Base-by-base conservation (phyloP, 2,888 invertebrate genomes). In the Onchidella celtica region DNA sequence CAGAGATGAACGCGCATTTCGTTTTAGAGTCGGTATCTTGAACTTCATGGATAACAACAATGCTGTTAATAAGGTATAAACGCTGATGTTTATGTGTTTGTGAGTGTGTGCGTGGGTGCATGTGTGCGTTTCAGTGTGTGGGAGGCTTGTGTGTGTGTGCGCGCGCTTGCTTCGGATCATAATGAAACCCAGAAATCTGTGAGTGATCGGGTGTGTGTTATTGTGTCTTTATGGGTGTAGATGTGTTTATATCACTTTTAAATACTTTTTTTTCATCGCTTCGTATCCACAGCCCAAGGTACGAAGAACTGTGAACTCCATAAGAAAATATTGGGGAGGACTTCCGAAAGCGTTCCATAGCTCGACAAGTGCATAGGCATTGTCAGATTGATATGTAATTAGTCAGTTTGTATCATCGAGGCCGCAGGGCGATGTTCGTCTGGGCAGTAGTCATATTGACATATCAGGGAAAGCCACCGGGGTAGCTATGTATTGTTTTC, bases 1-100 rank as follows among this genome's bases (percentile, higher is more conserved):
- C 74, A 47, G 73, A 17, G 79, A 80, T 32, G 11, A 21, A 2
- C 24, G 57, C 0, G 65, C 79, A 3, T 80, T 57, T 47, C 21
- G 34, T 0, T 73, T 21, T 27, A 40, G 24, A 27, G 3, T 0
- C 1, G 55, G 65, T 47, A 79, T 65, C 34, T 17, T 47, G 0
- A 72, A 29, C 24, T 21, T n/a, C 40, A 38, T 73, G 6, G 66
- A 72, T 65, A 27, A 40, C 4, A 27, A 40, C 4, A 21, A 24
- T n/a, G 32, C 24, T 9, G 40, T 79, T 21, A 9, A 11, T 21
- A 47, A 72, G 72, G 79, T 79, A 79, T 11, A n/a, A 4, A 27
- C 3, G 17, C 17, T 47, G 47, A 11, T 47, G 17, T 6, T 11
- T 17, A 47, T 17, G 47, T 47, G 47, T 47, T 6, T 47, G 47